A percentile compares a stretch with the other conserved stretches of the same genome.
Conservation (phyloP, 2,888 invertebrate species). For the Drosophila siamana region DNA sequence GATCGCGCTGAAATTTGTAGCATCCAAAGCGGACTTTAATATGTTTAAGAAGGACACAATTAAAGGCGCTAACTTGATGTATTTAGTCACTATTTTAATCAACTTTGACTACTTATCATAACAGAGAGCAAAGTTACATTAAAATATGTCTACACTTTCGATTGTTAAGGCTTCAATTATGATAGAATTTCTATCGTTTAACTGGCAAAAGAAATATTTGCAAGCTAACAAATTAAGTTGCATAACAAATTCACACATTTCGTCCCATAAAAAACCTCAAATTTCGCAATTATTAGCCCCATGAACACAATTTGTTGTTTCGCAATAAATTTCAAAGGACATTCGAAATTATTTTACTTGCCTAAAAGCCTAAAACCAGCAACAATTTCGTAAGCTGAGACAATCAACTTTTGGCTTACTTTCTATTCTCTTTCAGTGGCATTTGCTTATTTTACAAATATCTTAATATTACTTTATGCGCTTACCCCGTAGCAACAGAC, state of each 20-base stretch:
- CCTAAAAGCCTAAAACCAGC: not conserved
- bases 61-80: no score
- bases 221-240: no score
- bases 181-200: no score
- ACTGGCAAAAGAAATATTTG: no score
- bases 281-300: not conserved
- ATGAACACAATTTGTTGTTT: not conserved
- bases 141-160: no score
- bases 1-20: not conserved
- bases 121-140: no score
- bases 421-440: not conserved
- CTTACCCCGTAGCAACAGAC: conserved; percentile 28
- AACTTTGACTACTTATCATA: no score
- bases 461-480: conserved; percentile 7
- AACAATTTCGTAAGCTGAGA: not conserved
- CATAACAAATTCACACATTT: not conserved
- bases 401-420: not conserved
- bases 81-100: no score
- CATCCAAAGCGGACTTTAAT: no score
- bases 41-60: no score
- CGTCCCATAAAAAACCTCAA: not conserved
- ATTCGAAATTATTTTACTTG: not conserved
- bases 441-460: not conserved
- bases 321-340: not conserved
- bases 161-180: no score